A percentile compares a stretch with the other conserved stretches of the same genome.
These are phyloP conservation scores for Toxotes jaculatrix DNA, from an alignment of 2,113 vertebrate genomes.

Conservation along the genomic window DNA sequence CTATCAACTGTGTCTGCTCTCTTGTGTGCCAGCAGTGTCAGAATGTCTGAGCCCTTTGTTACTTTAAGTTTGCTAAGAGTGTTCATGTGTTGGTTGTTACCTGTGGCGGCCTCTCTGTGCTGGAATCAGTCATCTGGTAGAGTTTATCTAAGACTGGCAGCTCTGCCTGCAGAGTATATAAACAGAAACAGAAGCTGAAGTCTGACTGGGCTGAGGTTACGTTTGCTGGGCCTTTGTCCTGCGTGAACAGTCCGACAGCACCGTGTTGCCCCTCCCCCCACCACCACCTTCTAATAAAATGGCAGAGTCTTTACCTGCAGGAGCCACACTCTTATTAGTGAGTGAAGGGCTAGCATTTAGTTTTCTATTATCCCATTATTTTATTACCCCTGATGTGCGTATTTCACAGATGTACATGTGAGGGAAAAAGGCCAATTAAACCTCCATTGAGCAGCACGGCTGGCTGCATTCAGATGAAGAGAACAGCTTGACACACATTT, in stretches of 20 bases:
- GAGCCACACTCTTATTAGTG: neutral
- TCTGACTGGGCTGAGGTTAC: neutral
- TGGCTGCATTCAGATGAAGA: conserved; percentile 50
- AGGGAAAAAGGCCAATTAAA: conserved; percentile 61
- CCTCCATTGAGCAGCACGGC: conserved; percentile 64
- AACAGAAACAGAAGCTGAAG: conserved; percentile 16
- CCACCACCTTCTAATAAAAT: too few species aligned
- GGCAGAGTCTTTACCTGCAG: neutral
- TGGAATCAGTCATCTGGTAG: conserved; percentile 33
- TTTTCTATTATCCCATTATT: conserved; percentile 20
- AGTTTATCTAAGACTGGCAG: conserved; percentile 47
- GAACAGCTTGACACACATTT: conserved; percentile 67
- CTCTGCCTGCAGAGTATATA: conserved; percentile 21
- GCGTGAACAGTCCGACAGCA: neutral
- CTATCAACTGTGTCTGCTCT: conserved; percentile 1
- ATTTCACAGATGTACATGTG: conserved; percentile 59
- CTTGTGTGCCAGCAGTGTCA: conserved; percentile 13
- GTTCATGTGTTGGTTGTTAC: conserved; percentile 45
- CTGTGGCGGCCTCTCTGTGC: conserved; percentile 34
- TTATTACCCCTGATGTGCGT: conserved; percentile 25
- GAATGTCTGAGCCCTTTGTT: conserved; percentile 40
- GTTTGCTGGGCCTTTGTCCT: neutral
- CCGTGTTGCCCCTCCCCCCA: conserved; percentile 19
- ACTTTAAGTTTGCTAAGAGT: conserved; percentile 8
- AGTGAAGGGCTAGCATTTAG: conserved; percentile 9